Evolutionary conservation across 2,113 vertebrate species (phyloP).

Genomic region (Lepus americanus): DNA sequence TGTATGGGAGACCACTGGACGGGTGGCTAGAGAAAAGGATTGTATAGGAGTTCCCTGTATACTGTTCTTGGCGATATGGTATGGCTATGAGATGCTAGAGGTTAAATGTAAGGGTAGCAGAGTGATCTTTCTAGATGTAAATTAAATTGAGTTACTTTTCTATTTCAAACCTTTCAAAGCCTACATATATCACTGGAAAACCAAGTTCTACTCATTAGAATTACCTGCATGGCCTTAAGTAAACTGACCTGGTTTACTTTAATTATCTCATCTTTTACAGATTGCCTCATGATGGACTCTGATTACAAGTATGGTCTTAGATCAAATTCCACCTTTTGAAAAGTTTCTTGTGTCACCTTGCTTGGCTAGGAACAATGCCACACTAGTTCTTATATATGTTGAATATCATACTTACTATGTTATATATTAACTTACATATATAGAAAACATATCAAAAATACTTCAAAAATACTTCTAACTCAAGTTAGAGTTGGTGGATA

Average conservation of each 20-base stretch:
- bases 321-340: background rate
- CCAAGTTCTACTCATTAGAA: background rate
- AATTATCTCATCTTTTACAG: background rate
- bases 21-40: background rate
- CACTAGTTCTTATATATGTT: background rate
- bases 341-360: background rate
- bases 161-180: background rate
- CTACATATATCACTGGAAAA: background rate
- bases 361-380: no score
- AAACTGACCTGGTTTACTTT: background rate
- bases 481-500: background rate
- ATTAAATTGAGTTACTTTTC: background rate
- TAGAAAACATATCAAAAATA: background rate
- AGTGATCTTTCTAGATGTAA: background rate
- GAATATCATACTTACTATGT: background rate
- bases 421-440: background rate
- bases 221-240: background rate
- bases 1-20: rapidly evolving
- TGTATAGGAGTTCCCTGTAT: background rate
- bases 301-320: background rate
- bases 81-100: background rate
- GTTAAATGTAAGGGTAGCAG: background rate
- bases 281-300: background rate
- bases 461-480: background rate
- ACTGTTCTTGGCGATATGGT: rapidly evolving